Base-by-base conservation (phyloP, 2,113 vertebrate genomes). In the Apaloderma vittatum region DNA sequence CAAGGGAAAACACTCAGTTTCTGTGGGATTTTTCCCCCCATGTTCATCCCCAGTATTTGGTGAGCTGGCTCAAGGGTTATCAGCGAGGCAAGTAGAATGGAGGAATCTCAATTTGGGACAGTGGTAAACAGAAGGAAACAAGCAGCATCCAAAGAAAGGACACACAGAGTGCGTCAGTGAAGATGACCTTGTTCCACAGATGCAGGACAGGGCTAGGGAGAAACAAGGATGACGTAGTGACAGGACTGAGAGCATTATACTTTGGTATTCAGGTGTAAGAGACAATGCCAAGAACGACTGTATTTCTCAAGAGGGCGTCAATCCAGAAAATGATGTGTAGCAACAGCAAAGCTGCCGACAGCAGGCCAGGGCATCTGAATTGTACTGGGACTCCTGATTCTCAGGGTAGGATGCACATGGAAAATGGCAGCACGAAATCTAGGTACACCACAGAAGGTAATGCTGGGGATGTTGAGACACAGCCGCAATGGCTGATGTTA, bases 281-380 rank as follows among this genome's bases (percentile, higher is more conserved):
- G 71, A 36, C 0, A 0, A 26, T 86, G 93, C 87, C 84, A 85
- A 68, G 58, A 81, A 65, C 54, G 61, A 49, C 48, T 86, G 68
- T 40, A 30, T 87, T 91, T 74, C 77, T 68, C 51, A 45, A 68
- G 72, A 89, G 57, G 87, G 76, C 73, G 91, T 65, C 0, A 1
- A 57, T 91, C 87, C 95, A 96, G 87, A n/a, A 91, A 61, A 59
- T 71, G 79, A 58, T 80, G 43, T 70, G 71, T 32, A 15, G 51
- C 5, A 73, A 51, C 49, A 70, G 46, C 1, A 1, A 77, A 84
- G 76, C 45, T 8, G 5, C 52, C 93, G 77, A 85, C 46, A 96
- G 66, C 58, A 72, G 48, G 24, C 46, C 74, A 86, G 49, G 45
- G 49, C 15, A 36, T 61, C 52, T 75, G 57, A 85, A 68, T 13